These are phyloP conservation scores for Eupristina koningsbergeri DNA, from an alignment of 1,140 invertebrate species.

Conservation along the genomic window DNA sequence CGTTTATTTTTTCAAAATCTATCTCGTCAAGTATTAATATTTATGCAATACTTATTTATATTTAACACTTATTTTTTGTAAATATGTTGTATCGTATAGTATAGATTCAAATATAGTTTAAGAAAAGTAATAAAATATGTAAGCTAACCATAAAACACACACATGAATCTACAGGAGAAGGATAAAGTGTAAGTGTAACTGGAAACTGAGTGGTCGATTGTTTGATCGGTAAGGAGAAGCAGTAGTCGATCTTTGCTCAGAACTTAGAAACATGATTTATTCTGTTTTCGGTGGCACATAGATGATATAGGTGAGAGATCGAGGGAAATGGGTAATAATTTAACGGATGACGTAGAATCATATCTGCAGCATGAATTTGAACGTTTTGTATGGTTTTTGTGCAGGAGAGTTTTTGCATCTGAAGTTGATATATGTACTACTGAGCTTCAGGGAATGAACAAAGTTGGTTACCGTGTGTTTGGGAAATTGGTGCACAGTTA, in stretches of 20 bases:
- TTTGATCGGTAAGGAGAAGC: neutral
- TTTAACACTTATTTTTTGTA: no score
- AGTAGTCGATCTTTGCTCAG: neutral
- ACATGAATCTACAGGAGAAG: neutral
- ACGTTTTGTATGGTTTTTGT: neutral
- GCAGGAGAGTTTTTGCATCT: neutral
- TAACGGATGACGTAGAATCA: slow-evolving; percentile 10
- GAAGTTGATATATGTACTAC: slow-evolving; percentile 40
- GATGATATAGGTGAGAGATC: neutral
- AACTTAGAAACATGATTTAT: neutral
- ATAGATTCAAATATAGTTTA: no score
- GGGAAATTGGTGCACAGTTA: neutral
- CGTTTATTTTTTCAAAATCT: no score
- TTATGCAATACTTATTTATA: no score
- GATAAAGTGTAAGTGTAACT: neutral
- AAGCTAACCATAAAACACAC: neutral
- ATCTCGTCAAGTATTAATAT: no score
- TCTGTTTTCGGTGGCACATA: neutral
- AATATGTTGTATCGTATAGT: no score
- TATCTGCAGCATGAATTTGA: slow-evolving; percentile 14
- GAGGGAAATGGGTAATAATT: neutral
- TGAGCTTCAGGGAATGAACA: no score
- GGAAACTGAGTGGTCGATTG: neutral
- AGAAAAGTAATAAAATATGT: neutral
- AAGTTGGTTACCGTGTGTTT: no score